Evolutionary conservation across 2,113 vertebrate genomes (phyloP), one percentile per base, ranked within the genome.

Genomic region (Eleginops maclovinus): DNA sequence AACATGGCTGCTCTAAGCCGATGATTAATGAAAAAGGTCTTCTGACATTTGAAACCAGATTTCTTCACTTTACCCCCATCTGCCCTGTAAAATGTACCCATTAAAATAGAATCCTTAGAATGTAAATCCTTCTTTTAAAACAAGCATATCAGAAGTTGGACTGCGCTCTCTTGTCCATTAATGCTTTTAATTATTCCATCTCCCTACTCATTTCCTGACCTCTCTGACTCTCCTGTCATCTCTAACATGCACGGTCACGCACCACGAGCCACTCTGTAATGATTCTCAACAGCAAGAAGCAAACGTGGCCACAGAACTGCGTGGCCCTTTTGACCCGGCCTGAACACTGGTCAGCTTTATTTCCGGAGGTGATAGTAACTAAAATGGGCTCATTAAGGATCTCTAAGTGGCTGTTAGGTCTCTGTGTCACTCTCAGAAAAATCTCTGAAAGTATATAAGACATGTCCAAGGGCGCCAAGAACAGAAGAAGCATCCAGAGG

Each of bases 161-260:
- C 66, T 36, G 22, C 50, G 13, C 24, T 44, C 16, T 36, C 7
- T 0, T 54, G 62, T 70, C 59, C 72, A 15, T 58, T 85, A 40
- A 12, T 31, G 22, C 54, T 70, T 64, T 54, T 21, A 67, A 72
- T 82, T 63, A 81, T 83, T 79, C 80, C 12, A 82, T 78, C 11
- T 9, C 15, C 16, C 31, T 55, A 26, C 71, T 55, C 31, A 62
- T 79, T 46, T 82, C 74, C 61, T 81, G 63, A 89, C 87, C 75
- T 77, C 43, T 75, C 51, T 84, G 83, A 76, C 73, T 22, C 81
- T 58, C 21, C 46, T 43, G 41, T 60, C 60, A 17, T 78, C 50
- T 79, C 41, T n/a, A 50, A 77, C 77, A 93, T 94, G 92, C 93
- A 84, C 2, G 31, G 82, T 90, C 93, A 94, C 82, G 90, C 74